Evolutionary conservation across 2,888 invertebrate genomes (phyloP).

Genomic region (Therioaphis trifolii): DNA sequence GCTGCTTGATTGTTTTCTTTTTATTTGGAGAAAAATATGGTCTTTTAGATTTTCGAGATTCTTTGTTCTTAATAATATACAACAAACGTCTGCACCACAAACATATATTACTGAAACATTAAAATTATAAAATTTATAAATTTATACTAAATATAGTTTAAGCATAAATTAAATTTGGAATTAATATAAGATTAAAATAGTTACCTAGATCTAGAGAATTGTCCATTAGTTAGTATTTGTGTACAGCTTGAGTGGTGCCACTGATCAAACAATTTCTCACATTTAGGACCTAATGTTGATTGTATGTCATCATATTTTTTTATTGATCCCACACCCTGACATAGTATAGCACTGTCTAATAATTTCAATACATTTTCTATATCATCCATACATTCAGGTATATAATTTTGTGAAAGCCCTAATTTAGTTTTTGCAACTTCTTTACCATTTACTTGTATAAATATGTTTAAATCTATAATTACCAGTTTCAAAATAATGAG

Average conservation of each 20-base stretch:
- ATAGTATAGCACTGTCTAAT: not conserved
- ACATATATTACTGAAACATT: conserved; percentile 22
- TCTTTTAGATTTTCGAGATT: too few relatives aligned
- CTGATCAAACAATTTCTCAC: not conserved
- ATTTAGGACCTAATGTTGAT: conserved; percentile 15
- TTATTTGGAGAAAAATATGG: too few relatives aligned
- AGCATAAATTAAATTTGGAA: not conserved
- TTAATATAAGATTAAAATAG: conserved; percentile 4
- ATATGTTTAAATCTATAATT: conserved; percentile 24
- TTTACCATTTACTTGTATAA: conserved; percentile 18
- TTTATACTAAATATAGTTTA: too few relatives aligned
- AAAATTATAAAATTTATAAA: conserved; percentile 4
- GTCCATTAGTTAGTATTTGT: too few relatives aligned
- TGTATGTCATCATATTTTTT: too few relatives aligned
- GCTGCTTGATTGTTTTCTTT: too few relatives aligned
- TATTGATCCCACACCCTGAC: conserved; percentile 1
- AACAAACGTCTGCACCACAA: not conserved
- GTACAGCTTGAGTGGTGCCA: not conserved
- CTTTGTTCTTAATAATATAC: too few relatives aligned
- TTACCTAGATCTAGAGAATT: not conserved
- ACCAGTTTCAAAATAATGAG: not conserved
- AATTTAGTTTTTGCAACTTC: not conserved
- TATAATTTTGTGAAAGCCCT: not conserved
- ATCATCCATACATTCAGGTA: too few relatives aligned
- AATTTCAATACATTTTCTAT: conserved; percentile 1